Conservation (phyloP, 2,797 vertebrate species). For the Hoplostethus mediterraneus region DNA sequence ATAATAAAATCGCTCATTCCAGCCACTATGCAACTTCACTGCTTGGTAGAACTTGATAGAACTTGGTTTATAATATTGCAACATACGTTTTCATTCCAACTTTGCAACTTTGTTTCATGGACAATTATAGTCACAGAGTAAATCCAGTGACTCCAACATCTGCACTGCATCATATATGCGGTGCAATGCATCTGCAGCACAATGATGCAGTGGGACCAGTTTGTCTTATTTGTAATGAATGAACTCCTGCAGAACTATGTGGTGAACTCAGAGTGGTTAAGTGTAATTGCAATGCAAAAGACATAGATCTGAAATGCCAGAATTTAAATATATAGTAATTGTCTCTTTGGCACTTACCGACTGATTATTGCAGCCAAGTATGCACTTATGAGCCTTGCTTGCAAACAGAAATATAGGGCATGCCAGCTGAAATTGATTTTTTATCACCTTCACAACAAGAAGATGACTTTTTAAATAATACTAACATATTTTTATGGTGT, state of each 20-base stretch:
- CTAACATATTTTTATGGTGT: neutral
- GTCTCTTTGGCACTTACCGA: constrained; percentile 9
- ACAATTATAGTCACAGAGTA: neutral
- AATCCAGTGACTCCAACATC: neutral
- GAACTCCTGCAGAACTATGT: neutral
- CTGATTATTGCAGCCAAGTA: constrained; percentile 18
- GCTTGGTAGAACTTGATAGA: neutral
- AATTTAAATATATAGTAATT: constrained; percentile 21
- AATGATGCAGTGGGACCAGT: neutral
- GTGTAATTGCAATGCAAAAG: neutral
- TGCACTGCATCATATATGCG: neutral
- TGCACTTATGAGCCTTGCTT: neutral
- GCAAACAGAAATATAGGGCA: neutral
- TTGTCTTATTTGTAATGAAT: constrained; percentile 16
- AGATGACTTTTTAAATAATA: neutral
- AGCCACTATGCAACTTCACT: neutral
- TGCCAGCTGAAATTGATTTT: neutral
- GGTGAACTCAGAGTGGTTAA: neutral
- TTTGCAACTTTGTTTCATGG: too few relatives aligned
- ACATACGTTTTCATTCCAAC: too few relatives aligned
- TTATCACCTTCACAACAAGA: neutral
- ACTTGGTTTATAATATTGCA: too few relatives aligned
- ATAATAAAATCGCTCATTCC: too few relatives aligned
- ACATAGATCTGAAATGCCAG: constrained; percentile 29
- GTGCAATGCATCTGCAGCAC: neutral